Conservation (phyloP, 2,797 vertebrate species). For the Spheniscus humboldti region DNA sequence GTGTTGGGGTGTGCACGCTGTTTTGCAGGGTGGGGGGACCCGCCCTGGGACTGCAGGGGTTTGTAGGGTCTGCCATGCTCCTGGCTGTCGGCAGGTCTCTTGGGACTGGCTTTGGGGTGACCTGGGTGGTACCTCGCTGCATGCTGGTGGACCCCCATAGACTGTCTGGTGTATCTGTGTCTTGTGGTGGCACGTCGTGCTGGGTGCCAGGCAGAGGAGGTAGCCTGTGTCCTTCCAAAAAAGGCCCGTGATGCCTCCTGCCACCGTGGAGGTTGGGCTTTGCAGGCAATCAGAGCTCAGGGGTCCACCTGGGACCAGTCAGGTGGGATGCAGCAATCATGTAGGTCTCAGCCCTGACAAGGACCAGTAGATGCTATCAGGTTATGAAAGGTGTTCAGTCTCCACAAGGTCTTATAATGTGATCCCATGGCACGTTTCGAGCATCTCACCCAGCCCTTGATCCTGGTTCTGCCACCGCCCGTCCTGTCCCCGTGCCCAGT, state of each 20-base stretch:
- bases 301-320: not conserved
- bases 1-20: not conserved
- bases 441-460: no score
- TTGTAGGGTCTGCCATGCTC: not conserved
- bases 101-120: not conserved
- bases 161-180: not conserved
- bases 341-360: not conserved
- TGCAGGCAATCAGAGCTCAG: not conserved
- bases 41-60: not conserved
- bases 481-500: not conserved
- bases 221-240: not conserved
- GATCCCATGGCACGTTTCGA: not conserved
- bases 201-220: not conserved
- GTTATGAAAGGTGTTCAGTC: not conserved
- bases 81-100: not conserved
- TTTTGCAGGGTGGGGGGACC: not conserved
- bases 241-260: not conserved
- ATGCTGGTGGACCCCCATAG: not conserved
- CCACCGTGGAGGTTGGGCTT: not conserved
- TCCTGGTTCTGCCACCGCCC: not conserved
- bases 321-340: not conserved
- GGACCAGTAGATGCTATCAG: not conserved
- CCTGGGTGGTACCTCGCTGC: accelerated
- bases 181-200: not conserved
- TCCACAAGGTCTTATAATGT: accelerated